Evolutionary conservation across 2,797 vertebrate species (phyloP).

Genomic region (Cichlasoma orientale): DNA sequence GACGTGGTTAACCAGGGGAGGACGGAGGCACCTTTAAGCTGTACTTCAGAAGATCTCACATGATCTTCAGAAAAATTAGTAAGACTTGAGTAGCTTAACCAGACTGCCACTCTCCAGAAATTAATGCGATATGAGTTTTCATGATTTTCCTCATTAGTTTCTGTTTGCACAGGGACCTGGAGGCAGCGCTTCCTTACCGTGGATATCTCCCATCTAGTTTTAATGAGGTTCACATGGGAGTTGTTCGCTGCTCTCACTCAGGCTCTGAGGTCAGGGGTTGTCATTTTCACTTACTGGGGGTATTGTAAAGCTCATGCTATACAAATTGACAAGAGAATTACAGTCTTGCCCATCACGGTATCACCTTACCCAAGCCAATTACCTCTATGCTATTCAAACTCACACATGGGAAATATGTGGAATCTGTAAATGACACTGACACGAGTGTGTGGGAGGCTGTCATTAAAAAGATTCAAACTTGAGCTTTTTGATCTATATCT

Average conservation of each 20-base stretch:
- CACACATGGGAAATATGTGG: neutral
- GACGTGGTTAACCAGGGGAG: neutral
- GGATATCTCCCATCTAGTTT: conserved; percentile 36
- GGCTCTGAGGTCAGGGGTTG: conserved; percentile 44
- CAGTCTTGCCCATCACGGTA: neutral
- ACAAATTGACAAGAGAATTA: conserved; percentile 39
- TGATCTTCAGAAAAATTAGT: neutral
- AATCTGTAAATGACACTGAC: neutral
- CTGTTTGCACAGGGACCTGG: conserved; percentile 36
- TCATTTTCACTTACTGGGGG: conserved; percentile 39
- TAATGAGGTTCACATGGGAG: conserved; percentile 59
- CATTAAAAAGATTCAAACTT: neutral
- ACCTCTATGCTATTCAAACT: neutral
- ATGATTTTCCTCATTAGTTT: conserved; percentile 54
- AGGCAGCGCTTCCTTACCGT: conserved; percentile 11
- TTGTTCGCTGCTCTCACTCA: conserved; percentile 25
- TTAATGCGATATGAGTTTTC: conserved; percentile 23
- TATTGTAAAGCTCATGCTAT: conserved; percentile 2
- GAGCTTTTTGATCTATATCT: neutral
- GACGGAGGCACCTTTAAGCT: neutral
- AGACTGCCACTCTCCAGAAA: conserved; percentile 13
- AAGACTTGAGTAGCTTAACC: conserved; percentile 4
- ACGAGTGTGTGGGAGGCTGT: neutral
- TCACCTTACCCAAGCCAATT: conserved; percentile 5
- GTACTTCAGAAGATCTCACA: conserved; percentile 2